Percentiles rank a stretch among this genome's conserved stretches.
These are phyloP conservation scores for Watersipora subatra DNA, from an alignment of 1,140 invertebrate species.

Conservation along the genomic window DNA sequence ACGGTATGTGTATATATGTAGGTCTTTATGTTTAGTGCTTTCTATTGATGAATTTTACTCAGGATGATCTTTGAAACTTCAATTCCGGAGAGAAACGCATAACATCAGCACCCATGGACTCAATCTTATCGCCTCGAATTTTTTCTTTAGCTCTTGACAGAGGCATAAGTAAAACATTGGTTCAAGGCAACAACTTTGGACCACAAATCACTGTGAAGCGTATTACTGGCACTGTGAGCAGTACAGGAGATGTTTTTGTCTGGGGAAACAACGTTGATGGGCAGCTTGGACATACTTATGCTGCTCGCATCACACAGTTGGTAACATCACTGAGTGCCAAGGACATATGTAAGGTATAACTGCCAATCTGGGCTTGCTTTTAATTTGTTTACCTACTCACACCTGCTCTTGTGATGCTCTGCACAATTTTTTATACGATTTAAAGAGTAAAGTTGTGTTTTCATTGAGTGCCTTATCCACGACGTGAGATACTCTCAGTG, in stretches of 20 bases:
- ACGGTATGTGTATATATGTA: no score
- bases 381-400: no score
- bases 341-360: conserved; percentile 46
- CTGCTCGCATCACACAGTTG: conserved; percentile 47
- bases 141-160: conserved; percentile 53
- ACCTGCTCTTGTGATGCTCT: no score
- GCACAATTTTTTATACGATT: no score
- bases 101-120: conserved; percentile 43
- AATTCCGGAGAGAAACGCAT: conserved; percentile 34
- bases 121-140: conserved; percentile 48
- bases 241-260: conserved; percentile 48
- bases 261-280: conserved; percentile 55
- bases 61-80: conserved; percentile 17
- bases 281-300: no score
- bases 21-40: background rate
- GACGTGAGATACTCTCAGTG: no score
- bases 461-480: no score
- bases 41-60: conserved; percentile 5
- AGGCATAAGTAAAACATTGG: conserved; percentile 52
- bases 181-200: conserved; percentile 54
- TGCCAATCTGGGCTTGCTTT: no score
- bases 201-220: conserved; percentile 53
- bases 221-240: conserved; percentile 47
- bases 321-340: conserved; percentile 46
- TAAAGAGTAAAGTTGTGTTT: no score